phyloP scores from a whole-genome alignment of 2,888 invertebrate genomes.

The Drosophila mimica region DNA sequence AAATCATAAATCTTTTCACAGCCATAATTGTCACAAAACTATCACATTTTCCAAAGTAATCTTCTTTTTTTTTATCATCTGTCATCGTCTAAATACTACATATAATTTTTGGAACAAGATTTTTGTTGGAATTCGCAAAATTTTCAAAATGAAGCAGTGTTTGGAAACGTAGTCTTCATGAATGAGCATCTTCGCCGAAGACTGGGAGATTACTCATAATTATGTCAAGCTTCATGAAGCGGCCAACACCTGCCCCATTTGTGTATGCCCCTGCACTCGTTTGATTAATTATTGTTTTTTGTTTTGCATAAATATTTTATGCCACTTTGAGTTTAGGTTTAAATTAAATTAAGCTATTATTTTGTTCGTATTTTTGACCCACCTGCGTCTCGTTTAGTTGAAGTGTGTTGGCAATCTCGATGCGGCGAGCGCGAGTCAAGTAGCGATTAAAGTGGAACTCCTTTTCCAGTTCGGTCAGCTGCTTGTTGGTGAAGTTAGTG shows the following conservation, averaged over 20 bases:
- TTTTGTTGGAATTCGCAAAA: neutral
- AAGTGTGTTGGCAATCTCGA: conserved; percentile 98
- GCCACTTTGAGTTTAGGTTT: neutral
- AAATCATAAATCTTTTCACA: neutral
- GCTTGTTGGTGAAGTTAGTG: conserved; percentile 99
- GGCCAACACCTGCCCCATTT: neutral
- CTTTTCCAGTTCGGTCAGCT: conserved; percentile 99
- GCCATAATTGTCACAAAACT: neutral
- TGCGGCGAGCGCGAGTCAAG: conserved; percentile 97
- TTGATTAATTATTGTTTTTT: neutral
- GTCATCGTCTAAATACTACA: neutral
- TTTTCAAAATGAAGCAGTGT: neutral
- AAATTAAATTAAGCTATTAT: neutral
- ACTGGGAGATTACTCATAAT: neutral
- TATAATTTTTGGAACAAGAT: neutral
- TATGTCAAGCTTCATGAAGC: neutral
- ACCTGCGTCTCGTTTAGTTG: conserved; percentile 98
- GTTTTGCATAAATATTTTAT: neutral
- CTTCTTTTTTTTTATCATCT: too few species aligned
- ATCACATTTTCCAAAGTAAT: neutral
- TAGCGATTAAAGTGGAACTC: conserved; percentile 99
- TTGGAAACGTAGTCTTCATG: neutral
- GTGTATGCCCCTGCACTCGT: neutral
- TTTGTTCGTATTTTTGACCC: conserved; percentile 21
- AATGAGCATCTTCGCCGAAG: neutral